Percentiles rank a stretch among this genome's conserved stretches.
phyloP scores from a whole-genome alignment of 2,797 vertebrate species.

The Halcyon badia region DNA sequence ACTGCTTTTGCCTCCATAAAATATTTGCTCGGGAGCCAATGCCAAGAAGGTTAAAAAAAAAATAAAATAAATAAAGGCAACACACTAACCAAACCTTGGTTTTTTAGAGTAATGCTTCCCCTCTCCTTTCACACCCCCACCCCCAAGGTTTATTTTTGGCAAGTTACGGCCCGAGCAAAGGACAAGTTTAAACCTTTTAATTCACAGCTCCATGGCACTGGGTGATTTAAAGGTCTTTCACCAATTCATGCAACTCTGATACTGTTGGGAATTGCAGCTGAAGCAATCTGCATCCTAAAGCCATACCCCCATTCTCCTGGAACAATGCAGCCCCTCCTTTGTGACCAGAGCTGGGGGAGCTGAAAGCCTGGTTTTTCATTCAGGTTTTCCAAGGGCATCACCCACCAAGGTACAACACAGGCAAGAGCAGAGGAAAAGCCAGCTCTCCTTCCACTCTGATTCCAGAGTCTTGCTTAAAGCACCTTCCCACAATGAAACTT shows the following conservation, averaged over 20 bases:
- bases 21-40: constrained; percentile 48
- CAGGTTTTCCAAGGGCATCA: neutral
- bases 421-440: accelerated
- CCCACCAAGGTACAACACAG: neutral
- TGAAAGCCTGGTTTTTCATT: neutral
- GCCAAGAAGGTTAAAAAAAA: neutral
- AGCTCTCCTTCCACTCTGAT: neutral
- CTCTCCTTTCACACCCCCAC: neutral
- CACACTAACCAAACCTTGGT: neutral
- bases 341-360: neutral
- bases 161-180: neutral
- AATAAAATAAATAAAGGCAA: neutral
- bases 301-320: neutral
- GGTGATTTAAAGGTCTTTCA: neutral
- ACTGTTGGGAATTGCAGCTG: neutral
- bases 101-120: neutral
- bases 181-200: constrained; percentile 37
- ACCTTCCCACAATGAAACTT: neutral
- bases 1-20: constrained; percentile 67
- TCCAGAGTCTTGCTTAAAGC: neutral
- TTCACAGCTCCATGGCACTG: accelerated
- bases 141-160: neutral
- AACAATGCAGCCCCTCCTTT: neutral
- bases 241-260: neutral
- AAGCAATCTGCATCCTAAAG: constrained; percentile 28